Percentiles rank a stretch among this genome's conserved stretches.
Evolutionary conservation across 2,888 invertebrate genomes (phyloP).

Genomic region (Dimorphilus gyrociliatus): DNA sequence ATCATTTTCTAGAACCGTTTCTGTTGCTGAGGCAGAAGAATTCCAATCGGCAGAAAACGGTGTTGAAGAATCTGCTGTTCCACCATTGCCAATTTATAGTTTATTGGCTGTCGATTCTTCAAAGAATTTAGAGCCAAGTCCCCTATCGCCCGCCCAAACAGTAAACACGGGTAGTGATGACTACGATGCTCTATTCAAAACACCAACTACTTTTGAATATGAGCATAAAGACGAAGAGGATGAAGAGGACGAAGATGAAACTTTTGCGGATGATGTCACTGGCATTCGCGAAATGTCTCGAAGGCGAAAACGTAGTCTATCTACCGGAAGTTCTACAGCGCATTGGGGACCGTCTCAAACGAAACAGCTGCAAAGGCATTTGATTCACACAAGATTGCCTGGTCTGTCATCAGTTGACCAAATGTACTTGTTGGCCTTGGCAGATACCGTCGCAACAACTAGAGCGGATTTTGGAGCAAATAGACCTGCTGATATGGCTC

Average conservation of each 20-base stretch:
- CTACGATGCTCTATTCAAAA: constrained; percentile 67
- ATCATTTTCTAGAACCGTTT: constrained; percentile 5
- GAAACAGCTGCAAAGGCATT: constrained; percentile 38
- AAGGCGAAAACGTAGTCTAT: no score
- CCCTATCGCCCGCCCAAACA: constrained; percentile 3
- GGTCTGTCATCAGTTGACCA: constrained; percentile 82
- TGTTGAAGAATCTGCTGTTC: constrained; percentile 90
- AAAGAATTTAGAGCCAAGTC: constrained; percentile 12
- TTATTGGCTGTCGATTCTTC: constrained; percentile 66
- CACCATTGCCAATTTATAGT: constrained; percentile 89
- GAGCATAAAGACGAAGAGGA: constrained; percentile 45
- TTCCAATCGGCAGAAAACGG: constrained; percentile 24
- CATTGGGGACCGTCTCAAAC: not conserved
- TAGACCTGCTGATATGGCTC: no score
- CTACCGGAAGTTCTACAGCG: constrained; percentile 1
- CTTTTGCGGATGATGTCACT: constrained; percentile 18
- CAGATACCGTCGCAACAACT: constrained; percentile 65
- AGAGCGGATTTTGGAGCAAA: constrained; percentile 37
- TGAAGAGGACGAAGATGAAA: constrained; percentile 48
- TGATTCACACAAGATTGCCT: constrained; percentile 64
- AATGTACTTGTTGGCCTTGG: constrained; percentile 95
- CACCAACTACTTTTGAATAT: constrained; percentile 47
- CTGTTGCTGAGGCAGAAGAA: constrained; percentile 15
- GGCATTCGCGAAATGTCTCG: no score
- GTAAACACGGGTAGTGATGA: constrained; percentile 41